phyloP scores from a whole-genome alignment of 2,888 invertebrate species.

The Hololepta plana region DNA sequence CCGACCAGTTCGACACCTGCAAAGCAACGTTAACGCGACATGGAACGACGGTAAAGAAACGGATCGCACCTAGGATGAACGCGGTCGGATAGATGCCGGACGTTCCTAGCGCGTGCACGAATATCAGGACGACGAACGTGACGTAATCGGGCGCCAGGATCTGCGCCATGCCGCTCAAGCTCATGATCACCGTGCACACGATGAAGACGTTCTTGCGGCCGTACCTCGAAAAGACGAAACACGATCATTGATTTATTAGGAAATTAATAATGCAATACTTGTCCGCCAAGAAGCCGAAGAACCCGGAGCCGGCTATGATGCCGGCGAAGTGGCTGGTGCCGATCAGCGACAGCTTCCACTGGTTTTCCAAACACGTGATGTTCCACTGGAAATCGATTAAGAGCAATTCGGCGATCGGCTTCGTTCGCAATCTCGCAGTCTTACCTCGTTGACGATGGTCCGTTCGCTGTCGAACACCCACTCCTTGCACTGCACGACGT shows the following conservation, averaged over 20 bases:
- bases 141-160: constrained; percentile 33
- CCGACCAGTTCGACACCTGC: constrained; percentile 50
- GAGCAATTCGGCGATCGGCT: too few relatives aligned
- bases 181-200: constrained; percentile 35
- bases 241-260: neutral
- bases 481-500: constrained; percentile 25
- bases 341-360: constrained; percentile 40
- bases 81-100: constrained; percentile 41
- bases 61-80: constrained; percentile 31
- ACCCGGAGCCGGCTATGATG: constrained; percentile 37
- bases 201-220: constrained; percentile 40
- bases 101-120: constrained; percentile 41
- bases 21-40: neutral
- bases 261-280: constrained; percentile 29
- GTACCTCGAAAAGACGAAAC: constrained; percentile 25
- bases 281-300: constrained; percentile 41
- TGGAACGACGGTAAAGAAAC: neutral
- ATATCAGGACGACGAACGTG: constrained; percentile 33
- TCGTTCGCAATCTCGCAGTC: too few relatives aligned
- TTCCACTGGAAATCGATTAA: constrained; percentile 31
- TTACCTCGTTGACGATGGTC: constrained; percentile 38
- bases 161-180: constrained; percentile 35
- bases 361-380: constrained; percentile 38
- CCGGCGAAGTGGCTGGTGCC: constrained; percentile 45
- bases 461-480: constrained; percentile 35